phyloP scores from a whole-genome alignment of 2,113 vertebrate species.

The Phoxinus phoxinus region DNA sequence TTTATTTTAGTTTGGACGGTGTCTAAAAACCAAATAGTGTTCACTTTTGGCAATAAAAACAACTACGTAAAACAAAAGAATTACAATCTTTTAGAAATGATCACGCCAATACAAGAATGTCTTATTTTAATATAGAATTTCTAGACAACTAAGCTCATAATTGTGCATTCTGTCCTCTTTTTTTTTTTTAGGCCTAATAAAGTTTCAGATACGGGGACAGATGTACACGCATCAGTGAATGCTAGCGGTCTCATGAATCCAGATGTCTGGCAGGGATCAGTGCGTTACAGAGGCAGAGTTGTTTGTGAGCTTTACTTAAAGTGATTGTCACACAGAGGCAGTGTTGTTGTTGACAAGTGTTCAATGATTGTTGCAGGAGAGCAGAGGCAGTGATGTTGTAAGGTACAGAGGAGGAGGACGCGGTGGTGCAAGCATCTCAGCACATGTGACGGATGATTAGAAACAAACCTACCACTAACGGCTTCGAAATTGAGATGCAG shows the following conservation, averaged over 20 bases:
- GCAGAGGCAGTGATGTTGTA: constrained; percentile 58
- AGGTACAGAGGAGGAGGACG: neutral
- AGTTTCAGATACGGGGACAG: too few relatives aligned
- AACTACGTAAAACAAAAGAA: too few relatives aligned
- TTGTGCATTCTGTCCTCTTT: neutral
- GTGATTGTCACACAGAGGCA: constrained; percentile 58
- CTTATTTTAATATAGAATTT: neutral
- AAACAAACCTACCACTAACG: neutral
- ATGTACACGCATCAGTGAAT: neutral
- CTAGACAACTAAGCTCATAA: neutral
- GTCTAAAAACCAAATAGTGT: too few relatives aligned
- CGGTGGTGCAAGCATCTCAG: constrained; percentile 8
- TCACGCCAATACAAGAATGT: neutral
- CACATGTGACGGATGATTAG: neutral
- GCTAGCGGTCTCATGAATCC: neutral
- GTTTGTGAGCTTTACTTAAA: constrained; percentile 40
- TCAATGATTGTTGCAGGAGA: constrained; percentile 47
- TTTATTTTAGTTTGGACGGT: too few relatives aligned
- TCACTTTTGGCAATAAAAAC: too few relatives aligned
- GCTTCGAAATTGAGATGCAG: neutral
- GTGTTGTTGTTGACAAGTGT: constrained; percentile 51
- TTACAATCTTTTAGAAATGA: too few relatives aligned
- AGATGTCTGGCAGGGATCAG: neutral
- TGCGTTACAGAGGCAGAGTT: constrained; percentile 33
- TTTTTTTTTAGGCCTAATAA: neutral